phyloP scores from a whole-genome alignment of 2,797 vertebrate genomes.

The Syngnathus rostellatus region DNA sequence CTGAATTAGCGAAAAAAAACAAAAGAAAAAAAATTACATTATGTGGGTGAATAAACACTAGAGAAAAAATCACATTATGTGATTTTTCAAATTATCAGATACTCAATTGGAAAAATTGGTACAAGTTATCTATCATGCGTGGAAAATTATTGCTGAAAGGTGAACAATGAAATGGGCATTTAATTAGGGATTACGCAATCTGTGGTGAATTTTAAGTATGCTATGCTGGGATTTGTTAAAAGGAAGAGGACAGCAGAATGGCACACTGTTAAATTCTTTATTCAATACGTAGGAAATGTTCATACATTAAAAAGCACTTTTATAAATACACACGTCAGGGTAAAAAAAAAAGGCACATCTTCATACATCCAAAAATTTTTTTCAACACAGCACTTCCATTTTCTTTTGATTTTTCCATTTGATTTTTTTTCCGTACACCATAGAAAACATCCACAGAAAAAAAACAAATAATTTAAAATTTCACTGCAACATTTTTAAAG shows the following conservation, averaged over 20 bases:
- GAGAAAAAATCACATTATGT: too few relatives aligned
- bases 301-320: slow-evolving; percentile 2
- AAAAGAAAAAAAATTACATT: too few relatives aligned
- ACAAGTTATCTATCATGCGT: too few relatives aligned
- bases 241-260: not conserved
- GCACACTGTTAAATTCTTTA: not conserved
- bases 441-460: not conserved
- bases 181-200: not conserved
- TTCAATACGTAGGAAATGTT: slow-evolving; percentile 1
- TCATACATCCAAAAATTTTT: not conserved
- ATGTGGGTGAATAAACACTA: too few relatives aligned
- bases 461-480: not conserved
- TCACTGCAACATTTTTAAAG: not conserved
- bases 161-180: too few relatives aligned
- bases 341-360: not conserved
- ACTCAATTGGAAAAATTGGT: too few relatives aligned
- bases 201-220: not conserved
- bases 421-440: too few relatives aligned
- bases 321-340: slow-evolving; percentile 1
- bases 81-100: too few relatives aligned
- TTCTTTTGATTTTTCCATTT: not conserved
- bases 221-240: not conserved
- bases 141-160: too few relatives aligned
- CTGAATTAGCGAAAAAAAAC: too few relatives aligned
- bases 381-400: not conserved